These are phyloP conservation scores for Ditula angustiorana DNA, from an alignment of 2,888 invertebrate species.

Conservation along the genomic window DNA sequence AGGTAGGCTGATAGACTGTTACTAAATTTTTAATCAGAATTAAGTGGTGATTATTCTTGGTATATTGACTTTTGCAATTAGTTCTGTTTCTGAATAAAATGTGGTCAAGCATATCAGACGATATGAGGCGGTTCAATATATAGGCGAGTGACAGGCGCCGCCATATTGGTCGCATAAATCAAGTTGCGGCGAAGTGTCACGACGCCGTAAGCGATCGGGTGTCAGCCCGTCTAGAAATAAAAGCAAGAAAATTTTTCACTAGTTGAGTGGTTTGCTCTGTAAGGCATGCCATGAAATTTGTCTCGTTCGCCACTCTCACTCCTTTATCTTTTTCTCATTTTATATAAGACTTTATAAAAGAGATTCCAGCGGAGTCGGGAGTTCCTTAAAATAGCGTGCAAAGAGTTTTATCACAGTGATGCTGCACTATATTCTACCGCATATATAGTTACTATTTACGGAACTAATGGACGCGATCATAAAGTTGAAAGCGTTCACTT, in stretches of 20 bases:
- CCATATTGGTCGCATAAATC: conserved; percentile 85
- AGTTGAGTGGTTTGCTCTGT: conserved; percentile 79
- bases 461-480: not conserved
- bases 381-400: conserved; percentile 31
- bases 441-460: not conserved
- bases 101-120: conserved; percentile 56
- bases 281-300: conserved; percentile 77
- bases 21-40: not conserved
- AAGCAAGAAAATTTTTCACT: conserved; percentile 78
- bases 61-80: not conserved
- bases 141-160: conserved; percentile 75
- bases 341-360: conserved; percentile 38
- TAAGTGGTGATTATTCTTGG: not conserved
- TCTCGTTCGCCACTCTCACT: conserved; percentile 59
- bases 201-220: conserved; percentile 81
- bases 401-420: conserved; percentile 13
- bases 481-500: not conserved
- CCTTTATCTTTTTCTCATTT: conserved; percentile 46
- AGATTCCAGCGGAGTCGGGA: conserved; percentile 25
- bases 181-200: conserved; percentile 78
- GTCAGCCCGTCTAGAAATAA: conserved; percentile 80
- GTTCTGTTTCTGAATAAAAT: conserved; percentile 26
- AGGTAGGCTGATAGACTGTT: not conserved
- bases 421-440: conserved; percentile 3
- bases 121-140: conserved; percentile 76